Base-by-base conservation (phyloP, 2,797 vertebrate species). In the Sardinella longiceps region DNA sequence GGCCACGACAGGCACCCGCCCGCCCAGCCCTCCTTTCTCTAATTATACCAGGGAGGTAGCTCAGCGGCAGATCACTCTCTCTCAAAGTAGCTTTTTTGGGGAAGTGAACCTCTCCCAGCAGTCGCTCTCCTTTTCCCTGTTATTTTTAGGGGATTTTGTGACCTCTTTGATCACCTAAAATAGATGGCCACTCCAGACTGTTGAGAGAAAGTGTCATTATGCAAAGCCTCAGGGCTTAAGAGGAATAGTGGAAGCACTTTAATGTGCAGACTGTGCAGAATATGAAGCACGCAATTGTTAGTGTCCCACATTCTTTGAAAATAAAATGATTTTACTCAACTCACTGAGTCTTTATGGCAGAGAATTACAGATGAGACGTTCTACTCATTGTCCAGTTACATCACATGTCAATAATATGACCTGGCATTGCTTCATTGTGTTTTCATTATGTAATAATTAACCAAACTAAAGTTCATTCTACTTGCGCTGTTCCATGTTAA, bases 121-220 rank as follows among this genome's bases (percentile, higher is more conserved):
- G 33, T 77, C 18, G 5, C 37, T 43, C 33, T 43, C 20, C 33
- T 77, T 77, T 77, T 43, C 70, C 70, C 33, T 77, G 37, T 77
- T 43, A 77, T 77, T 77, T 77, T 77, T 43, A 14, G 37, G 70
- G 33, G 5, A 2, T 43, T 77, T 43, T 77, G 70, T 23, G 70
- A 77, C 70, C 70, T 77, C 33, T 77, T 77, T 77, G 70, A 77
- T 77, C 37, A 23, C 37, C 6, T 77, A 43, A 77, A 77, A 77
- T 77, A 77, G 37, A 77, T 77, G 18, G 18, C 20, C 37, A 23
- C 37, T 9, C 70, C n/a, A n/a, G n/a, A n/a, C n/a, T 77, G 70
- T 43, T 7, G 43, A 77, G 43, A 39, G 70, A 39, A 77, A 77
- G 70, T 77, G 70, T 43, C 70, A 43, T 39, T 2, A 77, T 10